Evolutionary conservation across 1,140 invertebrate genomes (phyloP).

Genomic region (Sinella curviseta): DNA sequence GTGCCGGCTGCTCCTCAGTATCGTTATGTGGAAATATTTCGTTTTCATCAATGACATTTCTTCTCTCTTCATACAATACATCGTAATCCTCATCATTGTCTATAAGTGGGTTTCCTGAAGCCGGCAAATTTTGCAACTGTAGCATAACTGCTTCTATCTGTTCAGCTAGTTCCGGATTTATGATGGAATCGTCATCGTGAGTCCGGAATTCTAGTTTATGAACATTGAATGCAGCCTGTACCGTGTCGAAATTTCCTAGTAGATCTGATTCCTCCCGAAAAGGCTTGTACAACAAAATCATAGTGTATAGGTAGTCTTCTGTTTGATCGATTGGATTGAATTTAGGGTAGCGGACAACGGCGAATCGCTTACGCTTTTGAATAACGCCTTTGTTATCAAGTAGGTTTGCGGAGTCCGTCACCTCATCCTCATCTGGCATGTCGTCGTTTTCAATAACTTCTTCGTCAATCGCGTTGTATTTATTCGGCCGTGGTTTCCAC

Average conservation of each 20-base stretch:
- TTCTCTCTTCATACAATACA: not conserved
- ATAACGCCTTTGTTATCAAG: not conserved
- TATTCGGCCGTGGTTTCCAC: not conserved
- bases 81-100: not conserved
- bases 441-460: slow-evolving; percentile 6
- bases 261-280: not conserved
- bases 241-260: not conserved
- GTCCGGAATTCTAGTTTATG: not conserved
- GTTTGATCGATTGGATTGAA: not conserved
- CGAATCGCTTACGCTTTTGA: not conserved
- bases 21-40: not conserved
- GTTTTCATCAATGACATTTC: not conserved
- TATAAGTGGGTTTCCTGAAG: not conserved
- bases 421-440: not conserved
- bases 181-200: not conserved
- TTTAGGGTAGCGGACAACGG: not conserved
- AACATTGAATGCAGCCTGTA: not conserved
- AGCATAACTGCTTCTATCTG: not conserved
- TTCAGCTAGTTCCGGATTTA: not conserved
- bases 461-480: not conserved
- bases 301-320: not conserved
- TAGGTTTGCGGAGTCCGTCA: not conserved
- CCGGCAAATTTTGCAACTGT: not conserved
- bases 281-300: not conserved
- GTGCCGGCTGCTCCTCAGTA: not conserved